These are phyloP conservation scores for Drosophila funebris DNA, from an alignment of 1,140 invertebrate genomes.

Conservation along the genomic window DNA sequence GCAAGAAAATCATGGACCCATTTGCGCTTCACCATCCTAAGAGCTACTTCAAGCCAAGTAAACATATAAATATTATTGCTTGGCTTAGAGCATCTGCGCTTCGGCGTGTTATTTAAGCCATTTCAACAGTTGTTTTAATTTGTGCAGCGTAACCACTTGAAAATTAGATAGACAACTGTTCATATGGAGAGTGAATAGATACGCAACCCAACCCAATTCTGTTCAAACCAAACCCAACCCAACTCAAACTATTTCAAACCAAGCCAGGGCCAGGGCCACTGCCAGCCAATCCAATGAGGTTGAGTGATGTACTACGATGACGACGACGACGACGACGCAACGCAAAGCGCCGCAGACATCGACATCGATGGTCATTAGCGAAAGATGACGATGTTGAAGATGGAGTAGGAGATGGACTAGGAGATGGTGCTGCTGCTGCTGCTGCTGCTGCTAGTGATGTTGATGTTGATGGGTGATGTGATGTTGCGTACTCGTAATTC, in stretches of 20 bases:
- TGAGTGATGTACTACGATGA: slow-evolving; percentile 73
- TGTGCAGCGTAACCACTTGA: slow-evolving; percentile 59
- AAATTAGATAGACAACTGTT: slow-evolving; percentile 53
- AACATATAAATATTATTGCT: neutral
- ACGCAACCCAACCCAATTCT: neutral
- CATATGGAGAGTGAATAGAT: slow-evolving; percentile 38
- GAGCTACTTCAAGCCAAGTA: neutral
- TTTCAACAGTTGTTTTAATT: slow-evolving; percentile 9
- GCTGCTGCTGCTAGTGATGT: slow-evolving; percentile 2
- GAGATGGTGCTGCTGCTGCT: neutral
- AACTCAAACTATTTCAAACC: slow-evolving; percentile 4
- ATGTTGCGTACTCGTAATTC: slow-evolving; percentile 79
- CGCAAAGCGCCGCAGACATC: slow-evolving; percentile 47
- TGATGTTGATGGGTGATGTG: slow-evolving; percentile 36
- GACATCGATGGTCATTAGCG: slow-evolving; percentile 76
- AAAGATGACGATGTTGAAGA: slow-evolving; percentile 69
- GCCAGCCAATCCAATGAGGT: slow-evolving; percentile 23
- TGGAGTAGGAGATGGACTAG: slow-evolving; percentile 18
- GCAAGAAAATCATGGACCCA: too few relatives aligned
- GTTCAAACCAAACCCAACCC: neutral
- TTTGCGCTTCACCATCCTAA: neutral
- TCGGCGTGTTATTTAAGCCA: neutral
- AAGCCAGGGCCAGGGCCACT: slow-evolving; percentile 9
- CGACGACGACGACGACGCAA: slow-evolving; percentile 59
- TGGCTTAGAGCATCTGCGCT: slow-evolving; percentile 7